Percentiles rank a stretch among this genome's conserved stretches.
Evolutionary conservation across 2,113 vertebrate genomes (phyloP).

Genomic region (Anolis carolinensis): DNA sequence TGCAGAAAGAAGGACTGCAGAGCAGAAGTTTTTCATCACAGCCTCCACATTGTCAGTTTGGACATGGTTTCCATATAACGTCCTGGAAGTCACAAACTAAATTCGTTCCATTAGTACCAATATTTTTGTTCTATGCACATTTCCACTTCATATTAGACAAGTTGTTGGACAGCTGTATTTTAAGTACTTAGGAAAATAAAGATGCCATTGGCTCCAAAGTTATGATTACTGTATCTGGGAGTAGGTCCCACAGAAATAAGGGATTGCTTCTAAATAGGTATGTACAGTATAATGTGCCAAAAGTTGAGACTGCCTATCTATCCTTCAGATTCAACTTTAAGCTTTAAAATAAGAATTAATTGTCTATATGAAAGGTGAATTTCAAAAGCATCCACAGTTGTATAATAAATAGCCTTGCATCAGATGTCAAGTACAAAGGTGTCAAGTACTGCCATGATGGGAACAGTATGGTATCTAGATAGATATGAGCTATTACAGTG

Average conservation of each 20-base stretch:
- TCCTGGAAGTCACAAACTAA: no score
- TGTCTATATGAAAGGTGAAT: slow-evolving; percentile 14
- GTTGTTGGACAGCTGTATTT: neutral
- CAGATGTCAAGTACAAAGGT: slow-evolving; percentile 12
- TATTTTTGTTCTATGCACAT: neutral
- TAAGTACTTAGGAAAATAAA: neutral
- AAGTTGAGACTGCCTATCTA: neutral
- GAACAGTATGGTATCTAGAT: slow-evolving; percentile 7
- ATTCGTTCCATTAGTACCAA: no score
- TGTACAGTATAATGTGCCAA: neutral
- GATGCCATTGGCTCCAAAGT: neutral
- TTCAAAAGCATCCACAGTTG: slow-evolving; percentile 30
- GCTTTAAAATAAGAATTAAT: slow-evolving; percentile 33
- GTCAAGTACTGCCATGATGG: neutral
- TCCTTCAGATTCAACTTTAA: slow-evolving; percentile 21
- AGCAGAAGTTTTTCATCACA: neutral
- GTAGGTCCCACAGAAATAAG: neutral
- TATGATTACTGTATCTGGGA: neutral
- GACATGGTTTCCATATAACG: neutral
- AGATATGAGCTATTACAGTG: slow-evolving; percentile 9
- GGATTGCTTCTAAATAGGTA: neutral
- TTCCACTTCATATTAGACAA: neutral
- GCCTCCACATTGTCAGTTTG: neutral
- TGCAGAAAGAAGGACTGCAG: neutral
- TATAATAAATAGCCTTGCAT: slow-evolving; percentile 17